Conservation (phyloP, 2,888 invertebrate species). For the Ophion ellenae region DNA sequence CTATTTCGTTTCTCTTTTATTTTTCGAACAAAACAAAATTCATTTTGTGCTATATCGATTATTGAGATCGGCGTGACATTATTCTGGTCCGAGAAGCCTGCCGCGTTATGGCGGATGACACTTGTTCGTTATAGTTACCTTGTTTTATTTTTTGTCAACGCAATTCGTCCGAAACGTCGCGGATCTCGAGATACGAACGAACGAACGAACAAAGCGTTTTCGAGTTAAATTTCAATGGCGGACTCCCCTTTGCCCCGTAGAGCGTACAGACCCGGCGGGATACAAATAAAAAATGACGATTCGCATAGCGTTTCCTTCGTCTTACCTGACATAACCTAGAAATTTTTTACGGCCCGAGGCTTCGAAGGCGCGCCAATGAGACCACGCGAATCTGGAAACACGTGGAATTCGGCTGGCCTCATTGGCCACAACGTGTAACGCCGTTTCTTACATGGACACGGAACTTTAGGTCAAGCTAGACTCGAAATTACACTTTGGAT, state of each 20-base stretch:
- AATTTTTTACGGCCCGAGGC: background rate
- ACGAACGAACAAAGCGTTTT: slow-evolving; percentile 1
- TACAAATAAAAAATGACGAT: slow-evolving; percentile 16
- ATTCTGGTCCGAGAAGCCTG: background rate
- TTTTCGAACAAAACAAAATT: slow-evolving; percentile 8
- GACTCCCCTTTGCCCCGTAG: slow-evolving; percentile 16
- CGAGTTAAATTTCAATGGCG: slow-evolving; percentile 36
- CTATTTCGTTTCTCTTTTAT: background rate
- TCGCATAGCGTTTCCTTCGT: slow-evolving; percentile 6
- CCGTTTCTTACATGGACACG: background rate
- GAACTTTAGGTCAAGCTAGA: background rate
- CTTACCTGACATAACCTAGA: slow-evolving; percentile 7
- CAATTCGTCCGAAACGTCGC: background rate
- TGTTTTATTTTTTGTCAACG: background rate
- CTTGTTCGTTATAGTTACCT: background rate
- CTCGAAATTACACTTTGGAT: background rate
- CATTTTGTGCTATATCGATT: slow-evolving; percentile 13
- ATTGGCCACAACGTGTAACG: background rate
- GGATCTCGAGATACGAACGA: background rate
- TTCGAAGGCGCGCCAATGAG: background rate
- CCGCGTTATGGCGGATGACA: background rate
- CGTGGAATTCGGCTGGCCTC: background rate
- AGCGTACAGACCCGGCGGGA: background rate
- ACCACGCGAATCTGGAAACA: background rate
- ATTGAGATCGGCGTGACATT: background rate